Conservation (phyloP, 1,140 invertebrate species). For the Matsumurasca onukii region DNA sequence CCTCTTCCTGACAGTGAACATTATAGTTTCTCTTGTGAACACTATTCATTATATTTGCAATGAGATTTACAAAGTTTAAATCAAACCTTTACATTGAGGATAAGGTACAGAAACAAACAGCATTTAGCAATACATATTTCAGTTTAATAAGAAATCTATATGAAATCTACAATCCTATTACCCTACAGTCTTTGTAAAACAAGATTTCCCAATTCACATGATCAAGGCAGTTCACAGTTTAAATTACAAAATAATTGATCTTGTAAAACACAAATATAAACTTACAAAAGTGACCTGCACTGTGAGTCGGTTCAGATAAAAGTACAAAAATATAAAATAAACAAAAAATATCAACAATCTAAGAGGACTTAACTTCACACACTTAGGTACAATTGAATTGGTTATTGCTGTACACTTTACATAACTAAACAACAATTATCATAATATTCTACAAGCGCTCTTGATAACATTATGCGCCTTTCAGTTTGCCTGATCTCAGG, state of each 20-base stretch:
- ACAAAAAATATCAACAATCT: not conserved
- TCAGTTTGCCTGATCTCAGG: conserved; percentile 57
- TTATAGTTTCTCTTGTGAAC: too few species aligned
- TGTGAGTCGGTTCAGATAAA: not conserved
- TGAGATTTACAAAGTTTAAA: too few species aligned
- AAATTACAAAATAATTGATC: not conserved
- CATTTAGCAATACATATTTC: too few species aligned
- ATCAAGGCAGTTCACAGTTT: not conserved
- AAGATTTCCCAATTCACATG: not conserved
- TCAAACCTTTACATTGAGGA: too few species aligned
- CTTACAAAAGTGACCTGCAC: not conserved
- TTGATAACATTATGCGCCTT: conserved; percentile 64
- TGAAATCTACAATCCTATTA: not conserved
- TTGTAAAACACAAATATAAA: not conserved
- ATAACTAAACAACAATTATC: conserved; percentile 38
- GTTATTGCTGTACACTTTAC: conserved; percentile 28
- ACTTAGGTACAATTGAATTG: conserved; percentile 1
- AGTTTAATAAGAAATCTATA: too few species aligned
- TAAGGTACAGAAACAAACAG: too few species aligned
- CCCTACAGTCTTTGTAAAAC: not conserved
- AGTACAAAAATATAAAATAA: not conserved
- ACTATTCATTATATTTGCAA: too few species aligned
- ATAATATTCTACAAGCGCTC: conserved; percentile 63
- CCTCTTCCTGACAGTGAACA: too few species aligned
- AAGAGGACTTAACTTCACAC: not conserved